These are phyloP conservation scores for Chesias legatella DNA, from an alignment of 2,888 invertebrate genomes.

Conservation along the genomic window DNA sequence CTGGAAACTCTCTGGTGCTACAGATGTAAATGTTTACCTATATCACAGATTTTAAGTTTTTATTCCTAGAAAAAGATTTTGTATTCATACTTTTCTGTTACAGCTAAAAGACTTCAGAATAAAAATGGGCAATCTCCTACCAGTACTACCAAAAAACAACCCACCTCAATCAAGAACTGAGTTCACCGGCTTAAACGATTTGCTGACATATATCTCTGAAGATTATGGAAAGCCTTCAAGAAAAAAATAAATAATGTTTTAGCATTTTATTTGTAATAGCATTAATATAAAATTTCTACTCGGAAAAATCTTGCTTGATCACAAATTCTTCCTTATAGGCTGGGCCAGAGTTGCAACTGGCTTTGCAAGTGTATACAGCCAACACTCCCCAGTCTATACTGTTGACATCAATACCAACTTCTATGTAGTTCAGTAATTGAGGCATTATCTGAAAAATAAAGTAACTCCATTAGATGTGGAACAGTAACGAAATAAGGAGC, in stretches of 20 bases:
- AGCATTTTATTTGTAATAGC: background rate
- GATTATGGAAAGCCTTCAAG: conserved; percentile 66
- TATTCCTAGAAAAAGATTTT: too few species aligned
- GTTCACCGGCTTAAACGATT: conserved; percentile 90
- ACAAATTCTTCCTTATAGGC: conserved; percentile 89
- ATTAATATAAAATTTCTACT: conserved; percentile 33
- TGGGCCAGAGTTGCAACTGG: conserved; percentile 84
- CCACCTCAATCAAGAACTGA: conserved; percentile 91
- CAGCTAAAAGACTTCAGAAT: conserved; percentile 90
- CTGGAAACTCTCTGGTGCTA: conserved; percentile 94
- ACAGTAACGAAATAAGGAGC: background rate
- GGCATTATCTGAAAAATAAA: conserved; percentile 86
- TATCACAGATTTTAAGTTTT: too few species aligned
- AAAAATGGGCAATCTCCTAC: conserved; percentile 89
- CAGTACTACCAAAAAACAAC: conserved; percentile 87
- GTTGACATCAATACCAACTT: conserved; percentile 80
- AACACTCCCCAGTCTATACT: conserved; percentile 95
- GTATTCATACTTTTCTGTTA: conserved; percentile 26
- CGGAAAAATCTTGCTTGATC: conserved; percentile 90
- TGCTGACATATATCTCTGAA: conserved; percentile 88
- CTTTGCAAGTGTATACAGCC: conserved; percentile 90
- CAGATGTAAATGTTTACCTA: too few species aligned
- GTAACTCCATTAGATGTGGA: background rate
- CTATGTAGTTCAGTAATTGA: conserved; percentile 86
- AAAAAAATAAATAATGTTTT: conserved; percentile 28